Evolutionary conservation across 2,888 invertebrate genomes (phyloP).

Genomic region (Rhimphoctona megacephalus): DNA sequence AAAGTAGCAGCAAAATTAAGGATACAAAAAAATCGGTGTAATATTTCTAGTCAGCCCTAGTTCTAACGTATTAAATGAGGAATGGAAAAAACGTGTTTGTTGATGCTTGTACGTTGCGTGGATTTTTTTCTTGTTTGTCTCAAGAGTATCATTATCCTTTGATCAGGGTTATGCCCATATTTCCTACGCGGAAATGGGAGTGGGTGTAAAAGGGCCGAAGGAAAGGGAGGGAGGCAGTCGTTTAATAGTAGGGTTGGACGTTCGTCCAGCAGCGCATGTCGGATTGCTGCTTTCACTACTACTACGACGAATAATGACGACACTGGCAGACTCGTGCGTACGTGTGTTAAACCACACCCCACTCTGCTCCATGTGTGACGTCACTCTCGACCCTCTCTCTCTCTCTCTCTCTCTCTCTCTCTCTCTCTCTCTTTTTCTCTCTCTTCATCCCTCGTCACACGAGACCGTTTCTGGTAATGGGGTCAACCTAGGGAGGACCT

Average conservation of each 20-base stretch:
- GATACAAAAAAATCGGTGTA: not conserved
- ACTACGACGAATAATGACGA: constrained; percentile 68
- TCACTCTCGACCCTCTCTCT: constrained; percentile 41
- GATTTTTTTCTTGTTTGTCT: not conserved
- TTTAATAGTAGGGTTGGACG: constrained; percentile 3
- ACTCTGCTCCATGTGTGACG: constrained; percentile 44
- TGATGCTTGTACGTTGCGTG: not conserved
- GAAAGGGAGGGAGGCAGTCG: not conserved
- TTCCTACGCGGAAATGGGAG: constrained; percentile 58
- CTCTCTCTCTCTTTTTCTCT: not conserved
- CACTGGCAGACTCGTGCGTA: constrained; percentile 44
- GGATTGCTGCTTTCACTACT: constrained; percentile 70
- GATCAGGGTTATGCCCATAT: not conserved
- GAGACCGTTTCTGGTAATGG: constrained; percentile 70
- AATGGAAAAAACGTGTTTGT: not conserved
- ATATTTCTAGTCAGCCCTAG: not conserved
- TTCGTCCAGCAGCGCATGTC: constrained; percentile 44
- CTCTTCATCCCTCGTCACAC: constrained; percentile 64
- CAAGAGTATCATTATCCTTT: not conserved
- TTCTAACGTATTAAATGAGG: not conserved
- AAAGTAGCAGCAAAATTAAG: not conserved
- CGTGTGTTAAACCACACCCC: constrained; percentile 60
- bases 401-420: constrained; percentile 7
- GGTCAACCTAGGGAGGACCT: constrained; percentile 71
- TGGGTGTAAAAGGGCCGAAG: constrained; percentile 14